Percentiles rank a stretch among this genome's conserved stretches.
Evolutionary conservation across 1,140 invertebrate species (phyloP).

Genomic region (Pseudomyrmex pallidus): DNA sequence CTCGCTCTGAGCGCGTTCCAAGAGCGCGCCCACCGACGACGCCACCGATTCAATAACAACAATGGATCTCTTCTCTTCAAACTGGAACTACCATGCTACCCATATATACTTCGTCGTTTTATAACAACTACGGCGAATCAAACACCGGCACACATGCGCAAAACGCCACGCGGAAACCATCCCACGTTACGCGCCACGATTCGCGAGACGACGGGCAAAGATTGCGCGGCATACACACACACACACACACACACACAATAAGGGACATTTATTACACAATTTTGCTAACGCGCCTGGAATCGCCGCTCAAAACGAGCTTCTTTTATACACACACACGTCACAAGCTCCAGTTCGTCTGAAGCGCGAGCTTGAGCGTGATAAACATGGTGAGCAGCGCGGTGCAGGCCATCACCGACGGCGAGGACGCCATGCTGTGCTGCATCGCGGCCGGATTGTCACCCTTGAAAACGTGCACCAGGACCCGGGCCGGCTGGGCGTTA

Average conservation of each 20-base stretch:
- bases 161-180: too few species aligned
- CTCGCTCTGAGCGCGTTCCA: not conserved
- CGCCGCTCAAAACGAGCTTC: not conserved
- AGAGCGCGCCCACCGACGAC: not conserved
- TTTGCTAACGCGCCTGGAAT: constrained; percentile 23
- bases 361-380: constrained; percentile 75
- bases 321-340: constrained; percentile 10
- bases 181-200: not conserved
- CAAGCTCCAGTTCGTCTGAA: constrained; percentile 66
- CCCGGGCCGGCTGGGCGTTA: constrained; percentile 93
- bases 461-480: constrained; percentile 94
- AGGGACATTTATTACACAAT: constrained; percentile 36
- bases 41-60: constrained; percentile 13
- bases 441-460: constrained; percentile 88
- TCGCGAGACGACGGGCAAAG: not conserved
- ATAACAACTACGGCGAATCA: not conserved
- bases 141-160: not conserved
- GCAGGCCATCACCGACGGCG: constrained; percentile 79
- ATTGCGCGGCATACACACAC: not conserved
- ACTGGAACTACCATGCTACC: constrained; percentile 20
- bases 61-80: constrained; percentile 39
- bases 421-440: constrained; percentile 84
- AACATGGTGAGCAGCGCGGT: constrained; percentile 77
- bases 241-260: not conserved
- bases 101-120: not conserved